phyloP scores from a whole-genome alignment of 2,888 invertebrate genomes.

The Sphinx pinastri region DNA sequence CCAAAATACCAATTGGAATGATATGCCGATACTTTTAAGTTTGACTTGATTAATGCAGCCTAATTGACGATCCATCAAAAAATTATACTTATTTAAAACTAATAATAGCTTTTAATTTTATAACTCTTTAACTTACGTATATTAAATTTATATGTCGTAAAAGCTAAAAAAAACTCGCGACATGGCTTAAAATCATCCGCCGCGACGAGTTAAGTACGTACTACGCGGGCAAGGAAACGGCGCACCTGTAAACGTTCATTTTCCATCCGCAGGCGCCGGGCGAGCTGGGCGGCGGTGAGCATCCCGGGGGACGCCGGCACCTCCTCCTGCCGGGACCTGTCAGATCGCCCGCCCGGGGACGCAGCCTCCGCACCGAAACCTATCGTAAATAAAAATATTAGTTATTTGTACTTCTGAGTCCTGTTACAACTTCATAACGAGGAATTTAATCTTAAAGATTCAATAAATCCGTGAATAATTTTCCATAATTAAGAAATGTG shows the following conservation, averaged over 20 bases:
- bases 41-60: no score
- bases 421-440: background rate
- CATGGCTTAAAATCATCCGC: background rate
- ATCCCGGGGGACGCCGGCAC: slow-evolving; percentile 81
- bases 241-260: slow-evolving; percentile 88
- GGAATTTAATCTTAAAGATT: no score
- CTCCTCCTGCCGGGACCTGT: slow-evolving; percentile 76
- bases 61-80: no score
- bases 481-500: no score
- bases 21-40: no score
- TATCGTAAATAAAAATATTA: slow-evolving; percentile 14
- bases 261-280: slow-evolving; percentile 87
- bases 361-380: slow-evolving; percentile 61
- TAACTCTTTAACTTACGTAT: no score
- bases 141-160: no score
- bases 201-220: background rate
- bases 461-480: background rate
- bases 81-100: no score
- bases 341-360: slow-evolving; percentile 74
- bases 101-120: no score
- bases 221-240: background rate
- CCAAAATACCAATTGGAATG: no score
- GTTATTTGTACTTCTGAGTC: background rate
- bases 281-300: slow-evolving; percentile 82
- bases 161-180: background rate